A percentile compares a stretch with the other conserved stretches of the same genome.
Evolutionary conservation across 2,888 invertebrate genomes (phyloP).

Genomic region (Halocaridina rubra): DNA sequence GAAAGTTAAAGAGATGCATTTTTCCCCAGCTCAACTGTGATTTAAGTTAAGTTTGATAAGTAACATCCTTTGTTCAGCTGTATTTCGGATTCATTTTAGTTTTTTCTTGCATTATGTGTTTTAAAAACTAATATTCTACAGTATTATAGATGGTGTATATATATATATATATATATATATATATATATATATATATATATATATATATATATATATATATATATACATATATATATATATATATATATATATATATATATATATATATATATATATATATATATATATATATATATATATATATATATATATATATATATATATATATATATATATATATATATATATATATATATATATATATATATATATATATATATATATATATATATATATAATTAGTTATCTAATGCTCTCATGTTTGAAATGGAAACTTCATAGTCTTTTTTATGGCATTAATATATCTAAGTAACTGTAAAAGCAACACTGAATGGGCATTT

Average conservation of each 20-base stretch:
- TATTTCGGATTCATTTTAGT: neutral
- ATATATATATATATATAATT: slow-evolving; percentile 6
- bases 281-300: slow-evolving; percentile 3
- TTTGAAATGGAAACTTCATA: no score
- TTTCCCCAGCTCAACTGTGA: slow-evolving; percentile 29
- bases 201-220: neutral
- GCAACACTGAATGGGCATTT: no score
- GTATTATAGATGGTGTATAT: neutral
- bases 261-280: neutral
- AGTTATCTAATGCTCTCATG: no score
- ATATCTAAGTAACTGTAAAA: no score
- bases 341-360: slow-evolving; percentile 6
- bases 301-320: slow-evolving; percentile 15
- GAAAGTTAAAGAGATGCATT: neutral
- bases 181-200: neutral
- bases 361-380: slow-evolving; percentile 14
- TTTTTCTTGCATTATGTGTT: no score
- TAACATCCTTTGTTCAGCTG: neutral
- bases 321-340: neutral
- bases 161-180: neutral
- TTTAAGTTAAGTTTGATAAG: slow-evolving; percentile 27
- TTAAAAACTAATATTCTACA: neutral
- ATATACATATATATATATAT: neutral
- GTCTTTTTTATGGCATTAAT: no score
- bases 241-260: neutral